Conservation (phyloP, 2,113 vertebrate species). For the Cromileptes altivelis region DNA sequence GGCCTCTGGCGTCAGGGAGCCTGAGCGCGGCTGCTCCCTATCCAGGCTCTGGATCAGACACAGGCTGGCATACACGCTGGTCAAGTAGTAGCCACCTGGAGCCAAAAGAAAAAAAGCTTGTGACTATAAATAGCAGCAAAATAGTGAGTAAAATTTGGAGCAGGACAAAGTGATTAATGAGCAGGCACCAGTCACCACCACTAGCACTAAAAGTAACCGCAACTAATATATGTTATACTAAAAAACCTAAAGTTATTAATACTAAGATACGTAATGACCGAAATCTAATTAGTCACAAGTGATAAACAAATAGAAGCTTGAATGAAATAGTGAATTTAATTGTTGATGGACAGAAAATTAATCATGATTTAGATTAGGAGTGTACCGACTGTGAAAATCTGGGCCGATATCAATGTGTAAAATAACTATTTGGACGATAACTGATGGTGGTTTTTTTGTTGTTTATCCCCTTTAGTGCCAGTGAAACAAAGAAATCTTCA, state of each 20-base stretch:
- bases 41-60: conserved; percentile 84
- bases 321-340: too few species aligned
- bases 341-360: too few species aligned
- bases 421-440: too few species aligned
- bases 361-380: too few species aligned
- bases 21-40: conserved; percentile 21
- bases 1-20: conserved; percentile 77
- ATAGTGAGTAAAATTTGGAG: background rate
- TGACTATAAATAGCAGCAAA: background rate
- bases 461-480: too few species aligned
- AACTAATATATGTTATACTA: background rate
- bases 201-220: background rate
- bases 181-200: background rate
- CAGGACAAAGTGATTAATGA: background rate
- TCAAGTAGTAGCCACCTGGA: conserved; percentile 87
- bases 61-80: conserved; percentile 85
- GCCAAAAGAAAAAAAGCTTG: background rate
- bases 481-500: too few species aligned
- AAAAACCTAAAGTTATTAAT: background rate
- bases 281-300: background rate
- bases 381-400: too few species aligned
- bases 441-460: too few species aligned
- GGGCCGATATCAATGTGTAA: too few species aligned
- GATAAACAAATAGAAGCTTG: background rate
- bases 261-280: background rate